Evolutionary conservation across 2,888 invertebrate genomes (phyloP).

Genomic region (Harpalus rufipes): DNA sequence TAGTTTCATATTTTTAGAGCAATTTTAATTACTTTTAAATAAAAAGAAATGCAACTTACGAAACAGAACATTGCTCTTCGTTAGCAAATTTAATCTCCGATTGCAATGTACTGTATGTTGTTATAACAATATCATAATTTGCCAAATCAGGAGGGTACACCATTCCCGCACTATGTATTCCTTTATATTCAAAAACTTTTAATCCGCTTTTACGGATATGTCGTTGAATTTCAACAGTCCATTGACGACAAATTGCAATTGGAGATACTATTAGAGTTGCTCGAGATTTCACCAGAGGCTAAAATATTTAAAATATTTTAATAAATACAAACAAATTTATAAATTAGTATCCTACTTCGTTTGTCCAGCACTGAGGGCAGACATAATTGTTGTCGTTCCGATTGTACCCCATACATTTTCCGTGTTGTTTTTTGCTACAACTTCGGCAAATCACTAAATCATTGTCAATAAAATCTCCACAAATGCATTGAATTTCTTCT

Average conservation of each 20-base stretch:
- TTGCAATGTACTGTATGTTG: constrained; percentile 84
- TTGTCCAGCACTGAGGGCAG: constrained; percentile 84
- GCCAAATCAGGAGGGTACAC: constrained; percentile 82
- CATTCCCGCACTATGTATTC: constrained; percentile 77
- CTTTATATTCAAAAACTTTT: constrained; percentile 80
- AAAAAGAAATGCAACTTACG: constrained; percentile 38
- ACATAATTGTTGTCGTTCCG: constrained; percentile 77
- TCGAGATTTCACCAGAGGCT: constrained; percentile 79
- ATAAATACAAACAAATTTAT: not conserved
- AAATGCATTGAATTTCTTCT: constrained; percentile 76
- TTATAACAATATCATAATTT: constrained; percentile 85
- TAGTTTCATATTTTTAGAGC: too few species aligned
- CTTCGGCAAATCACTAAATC: constrained; percentile 77
- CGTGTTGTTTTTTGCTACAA: constrained; percentile 83
- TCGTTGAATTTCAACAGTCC: constrained; percentile 84
- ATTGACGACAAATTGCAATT: constrained; percentile 83
- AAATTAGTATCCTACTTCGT: constrained; percentile 70
- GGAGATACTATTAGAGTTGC: constrained; percentile 88
- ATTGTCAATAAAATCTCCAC: constrained; percentile 73
- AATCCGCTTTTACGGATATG: constrained; percentile 79
- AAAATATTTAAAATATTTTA: constrained; percentile 69
- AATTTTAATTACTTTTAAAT: not conserved
- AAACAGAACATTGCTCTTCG: constrained; percentile 57
- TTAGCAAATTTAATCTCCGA: constrained; percentile 82
- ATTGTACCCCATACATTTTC: constrained; percentile 80